Evolutionary conservation across 1,140 invertebrate genomes (phyloP).

Genomic region (Zaprionus vittiger): DNA sequence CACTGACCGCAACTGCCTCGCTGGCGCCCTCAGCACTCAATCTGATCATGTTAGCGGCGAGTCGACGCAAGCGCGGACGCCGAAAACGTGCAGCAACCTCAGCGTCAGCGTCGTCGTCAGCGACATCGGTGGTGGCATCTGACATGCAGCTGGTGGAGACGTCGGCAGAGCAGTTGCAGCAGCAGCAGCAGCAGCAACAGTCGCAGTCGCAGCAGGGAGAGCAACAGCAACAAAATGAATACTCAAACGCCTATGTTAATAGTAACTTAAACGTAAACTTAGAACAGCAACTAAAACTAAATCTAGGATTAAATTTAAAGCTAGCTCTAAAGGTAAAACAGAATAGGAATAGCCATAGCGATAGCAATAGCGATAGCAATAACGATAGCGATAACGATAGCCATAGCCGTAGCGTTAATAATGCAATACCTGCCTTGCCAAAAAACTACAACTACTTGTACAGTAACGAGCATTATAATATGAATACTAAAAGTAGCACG

Average conservation of each 20-base stretch:
- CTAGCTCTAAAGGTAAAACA: conserved; percentile 38
- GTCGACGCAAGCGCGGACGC: conserved; percentile 74
- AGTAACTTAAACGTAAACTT: conserved; percentile 56
- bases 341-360: conserved; percentile 46
- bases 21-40: conserved; percentile 77
- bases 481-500: conserved; percentile 83
- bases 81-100: conserved; percentile 63
- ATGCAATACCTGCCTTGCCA: conserved; percentile 84
- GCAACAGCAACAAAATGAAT: conserved; percentile 67
- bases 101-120: neutral
- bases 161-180: conserved; percentile 32
- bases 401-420: conserved; percentile 69
- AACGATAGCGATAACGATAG: conserved; percentile 73
- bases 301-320: conserved; percentile 33
- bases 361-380: conserved; percentile 68
- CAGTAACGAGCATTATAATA: conserved; percentile 82
- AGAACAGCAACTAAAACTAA: conserved; percentile 29
- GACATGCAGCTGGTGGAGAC: conserved; percentile 70
- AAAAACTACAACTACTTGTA: conserved; percentile 84
- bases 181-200: conserved; percentile 24
- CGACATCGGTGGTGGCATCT: conserved; percentile 12
- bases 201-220: conserved; percentile 13
- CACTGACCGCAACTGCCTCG: conserved; percentile 66
- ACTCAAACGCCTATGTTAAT: conserved; percentile 81
- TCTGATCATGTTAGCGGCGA: conserved; percentile 74